phyloP scores from a whole-genome alignment of 1,140 invertebrate species.

The Chymomyza costata region DNA sequence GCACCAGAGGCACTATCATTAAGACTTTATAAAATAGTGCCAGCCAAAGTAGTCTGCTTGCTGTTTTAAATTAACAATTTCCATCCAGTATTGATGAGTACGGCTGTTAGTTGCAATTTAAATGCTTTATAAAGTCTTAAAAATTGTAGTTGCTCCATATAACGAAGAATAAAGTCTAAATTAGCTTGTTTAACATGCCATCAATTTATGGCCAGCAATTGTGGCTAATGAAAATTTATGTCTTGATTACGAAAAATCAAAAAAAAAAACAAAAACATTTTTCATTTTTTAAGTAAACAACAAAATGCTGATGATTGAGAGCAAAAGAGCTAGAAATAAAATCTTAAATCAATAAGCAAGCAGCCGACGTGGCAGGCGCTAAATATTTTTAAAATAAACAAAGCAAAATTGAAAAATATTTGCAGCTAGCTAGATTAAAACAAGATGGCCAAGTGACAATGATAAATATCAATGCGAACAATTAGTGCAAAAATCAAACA shows the following conservation, averaged over 20 bases:
- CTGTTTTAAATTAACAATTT: too few species aligned
- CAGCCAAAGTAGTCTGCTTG: too few species aligned
- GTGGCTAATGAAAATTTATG: slow-evolving; percentile 62
- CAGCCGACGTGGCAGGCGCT: slow-evolving; percentile 46
- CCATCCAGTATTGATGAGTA: too few species aligned
- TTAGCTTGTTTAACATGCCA: slow-evolving; percentile 61
- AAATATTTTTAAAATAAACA: slow-evolving; percentile 14
- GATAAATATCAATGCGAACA: slow-evolving; percentile 25
- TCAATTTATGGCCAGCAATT: slow-evolving; percentile 40
- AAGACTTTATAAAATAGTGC: too few species aligned
- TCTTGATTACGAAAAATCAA: slow-evolving; percentile 48
- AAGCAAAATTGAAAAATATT: slow-evolving; percentile 21
- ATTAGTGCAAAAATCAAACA: slow-evolving; percentile 15
- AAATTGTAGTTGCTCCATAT: too few species aligned
- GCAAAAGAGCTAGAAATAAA: too few species aligned
- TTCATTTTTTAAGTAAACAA: slow-evolving; percentile 45
- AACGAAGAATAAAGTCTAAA: too few species aligned
- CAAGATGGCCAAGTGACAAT: slow-evolving; percentile 7
- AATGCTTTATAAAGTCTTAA: too few species aligned
- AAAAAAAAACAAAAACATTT: slow-evolving; percentile 30
- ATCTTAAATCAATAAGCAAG: slow-evolving; percentile 65
- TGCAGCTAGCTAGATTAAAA: slow-evolving; percentile 9
- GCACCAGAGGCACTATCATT: too few species aligned
- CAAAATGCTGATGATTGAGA: slow-evolving; percentile 38
- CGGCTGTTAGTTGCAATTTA: too few species aligned